Evolutionary conservation across 2,797 vertebrate genomes (phyloP).

Genomic region (Lepidocolaptes lacrymiger): DNA sequence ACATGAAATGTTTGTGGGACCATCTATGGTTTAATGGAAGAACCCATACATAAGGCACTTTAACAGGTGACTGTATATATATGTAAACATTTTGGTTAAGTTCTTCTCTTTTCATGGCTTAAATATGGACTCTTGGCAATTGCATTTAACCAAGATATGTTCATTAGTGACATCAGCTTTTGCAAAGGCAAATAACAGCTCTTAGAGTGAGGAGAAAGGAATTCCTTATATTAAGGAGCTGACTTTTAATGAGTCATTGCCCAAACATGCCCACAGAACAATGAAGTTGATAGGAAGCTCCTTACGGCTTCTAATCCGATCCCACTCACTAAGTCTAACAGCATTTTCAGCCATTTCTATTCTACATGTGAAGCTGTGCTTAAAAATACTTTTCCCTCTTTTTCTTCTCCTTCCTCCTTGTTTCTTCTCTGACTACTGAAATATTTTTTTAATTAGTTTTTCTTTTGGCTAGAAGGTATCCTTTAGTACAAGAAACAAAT

Average conservation of each 20-base stretch:
- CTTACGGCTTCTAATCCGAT: background rate
- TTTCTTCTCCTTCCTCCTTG: background rate
- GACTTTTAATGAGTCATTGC: background rate
- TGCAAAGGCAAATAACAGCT: background rate
- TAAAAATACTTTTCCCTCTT: background rate
- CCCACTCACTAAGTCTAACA: background rate
- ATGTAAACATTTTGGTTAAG: background rate
- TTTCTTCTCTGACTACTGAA: background rate
- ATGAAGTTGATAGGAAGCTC: background rate
- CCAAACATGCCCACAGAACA: background rate
- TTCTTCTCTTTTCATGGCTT: background rate
- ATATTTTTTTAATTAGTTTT: background rate
- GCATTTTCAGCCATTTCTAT: background rate
- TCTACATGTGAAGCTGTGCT: background rate
- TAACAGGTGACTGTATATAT: background rate
- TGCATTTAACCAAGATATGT: background rate
- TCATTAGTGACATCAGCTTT: background rate
- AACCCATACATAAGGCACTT: background rate
- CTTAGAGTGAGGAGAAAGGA: background rate
- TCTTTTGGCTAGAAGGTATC: background rate
- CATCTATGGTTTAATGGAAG: background rate
- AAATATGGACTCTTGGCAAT: background rate
- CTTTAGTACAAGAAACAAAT: background rate
- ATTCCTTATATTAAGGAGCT: background rate
- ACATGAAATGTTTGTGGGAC: background rate